Evolutionary conservation across 2,113 vertebrate species (phyloP).

Genomic region (Oryzias woworae): DNA sequence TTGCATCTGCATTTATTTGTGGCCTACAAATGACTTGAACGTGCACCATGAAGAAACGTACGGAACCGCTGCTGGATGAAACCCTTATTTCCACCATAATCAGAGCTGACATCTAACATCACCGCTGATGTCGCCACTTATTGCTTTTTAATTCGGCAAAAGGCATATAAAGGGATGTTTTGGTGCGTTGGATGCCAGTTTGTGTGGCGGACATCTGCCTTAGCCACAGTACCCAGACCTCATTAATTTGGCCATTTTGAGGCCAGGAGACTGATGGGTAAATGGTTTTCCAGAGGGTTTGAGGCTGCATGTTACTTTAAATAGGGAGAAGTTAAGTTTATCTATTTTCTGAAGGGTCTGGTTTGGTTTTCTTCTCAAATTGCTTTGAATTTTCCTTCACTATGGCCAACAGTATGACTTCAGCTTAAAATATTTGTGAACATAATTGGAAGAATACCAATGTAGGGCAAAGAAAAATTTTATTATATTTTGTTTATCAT

Average conservation of each 20-base stretch:
- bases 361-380: too few relatives aligned
- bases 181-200: slow-evolving; percentile 38
- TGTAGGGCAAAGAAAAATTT: too few relatives aligned
- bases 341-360: too few relatives aligned
- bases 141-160: slow-evolving; percentile 14
- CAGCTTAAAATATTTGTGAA: too few relatives aligned
- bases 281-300: slow-evolving; percentile 39
- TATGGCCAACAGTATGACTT: too few relatives aligned
- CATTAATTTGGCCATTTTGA: slow-evolving; percentile 48
- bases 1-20: slow-evolving; percentile 27
- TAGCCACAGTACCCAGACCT: slow-evolving; percentile 44
- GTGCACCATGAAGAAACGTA: slow-evolving; percentile 10
- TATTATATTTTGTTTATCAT: too few relatives aligned
- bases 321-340: too few relatives aligned
- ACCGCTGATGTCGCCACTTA: slow-evolving; percentile 24
- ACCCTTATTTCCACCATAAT: slow-evolving; percentile 24
- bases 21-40: slow-evolving; percentile 7
- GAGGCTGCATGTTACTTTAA: background rate
- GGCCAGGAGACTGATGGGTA: slow-evolving; percentile 37
- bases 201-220: slow-evolving; percentile 63
- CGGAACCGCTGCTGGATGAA: slow-evolving; percentile 8
- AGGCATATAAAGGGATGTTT: slow-evolving; percentile 29
- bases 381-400: too few relatives aligned
- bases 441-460: too few relatives aligned
- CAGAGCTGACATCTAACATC: slow-evolving; percentile 28